Evolutionary conservation across 2,113 vertebrate species (phyloP), one percentile per base, ranked within the genome.

Genomic region (Muscicapa adusta): DNA sequence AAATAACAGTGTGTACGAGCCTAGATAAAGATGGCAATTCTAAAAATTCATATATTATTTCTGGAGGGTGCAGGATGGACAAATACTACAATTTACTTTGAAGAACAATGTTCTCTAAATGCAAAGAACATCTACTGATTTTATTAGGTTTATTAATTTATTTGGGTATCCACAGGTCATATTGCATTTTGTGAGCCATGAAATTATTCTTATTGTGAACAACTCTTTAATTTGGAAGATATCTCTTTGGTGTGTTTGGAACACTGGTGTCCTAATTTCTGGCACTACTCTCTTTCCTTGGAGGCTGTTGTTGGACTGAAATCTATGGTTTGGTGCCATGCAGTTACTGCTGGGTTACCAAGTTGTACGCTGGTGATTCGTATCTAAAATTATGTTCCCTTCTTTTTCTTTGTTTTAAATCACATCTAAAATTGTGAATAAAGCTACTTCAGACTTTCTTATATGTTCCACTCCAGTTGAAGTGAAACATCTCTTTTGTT

Each of bases 251-350:
- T 74, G 71, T 9, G 11, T 80, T 89, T 67, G 56, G 83, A 95
- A 60, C 78, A 73, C 79, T 71, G 43, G 72, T 51, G 43, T 83
- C 91, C 78, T 80, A 25, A 66, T 95, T 85, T 85, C 60, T 95
- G 93, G 51, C 75, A 66, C 84, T 43, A 0, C 9, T 85, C 2
- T 80, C 66, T 51, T 76, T 93, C 78, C 66, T 94, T 75, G 73
- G 88, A 96, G 67, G 51, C 75, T 95, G 88, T 60, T 91, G 22
- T 86, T 96, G 93, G 88, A 80, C 48, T 80, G 80, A 87, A 92
- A 91, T 84, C 70, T 71, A 68, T 36, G 53, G 36, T 71, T 84
- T 78, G 71, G 71, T 94, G 94, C 88, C 82, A 62, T 90, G 16
- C n/a, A 88, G 70, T 88, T 68, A 87, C 81, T 95, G 70, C 70